A percentile compares a stretch with the other conserved stretches of the same genome.
phyloP scores from a whole-genome alignment of 2,888 invertebrate species.

The Drosophila hamatofila region DNA sequence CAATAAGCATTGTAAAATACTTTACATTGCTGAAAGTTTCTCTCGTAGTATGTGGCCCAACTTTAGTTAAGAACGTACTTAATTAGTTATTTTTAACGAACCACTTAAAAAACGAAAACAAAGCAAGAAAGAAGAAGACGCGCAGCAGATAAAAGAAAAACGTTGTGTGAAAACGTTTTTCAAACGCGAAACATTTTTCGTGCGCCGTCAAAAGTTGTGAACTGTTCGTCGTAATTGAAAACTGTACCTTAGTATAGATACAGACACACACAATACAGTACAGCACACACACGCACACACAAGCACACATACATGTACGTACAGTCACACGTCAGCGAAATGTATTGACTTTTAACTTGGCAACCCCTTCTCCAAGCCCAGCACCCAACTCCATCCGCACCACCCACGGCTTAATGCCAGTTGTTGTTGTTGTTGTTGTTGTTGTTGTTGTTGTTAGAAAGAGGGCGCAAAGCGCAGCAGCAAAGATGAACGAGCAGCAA shows the following conservation, averaged over 20 bases:
- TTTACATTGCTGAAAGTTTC: not conserved
- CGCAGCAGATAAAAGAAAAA: constrained; percentile 5
- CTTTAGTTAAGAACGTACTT: not conserved
- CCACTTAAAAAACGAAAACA: constrained; percentile 5
- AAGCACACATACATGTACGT: constrained; percentile 4
- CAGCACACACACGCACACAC: constrained; percentile 26
- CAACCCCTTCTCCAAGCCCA: constrained; percentile 46
- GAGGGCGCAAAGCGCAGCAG: constrained; percentile 47
- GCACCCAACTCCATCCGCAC: constrained; percentile 13
- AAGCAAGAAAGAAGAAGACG: constrained; percentile 9
- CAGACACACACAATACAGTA: constrained; percentile 30
- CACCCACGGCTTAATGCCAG: constrained; percentile 47
- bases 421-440: constrained; percentile 22
- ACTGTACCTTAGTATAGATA: constrained; percentile 68
- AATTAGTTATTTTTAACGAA: constrained; percentile 22
- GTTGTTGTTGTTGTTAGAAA: constrained; percentile 22
- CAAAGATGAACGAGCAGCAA: constrained; percentile 52
- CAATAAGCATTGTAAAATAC: not conserved
- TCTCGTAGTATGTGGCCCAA: not conserved
- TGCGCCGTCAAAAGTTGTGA: constrained; percentile 72
- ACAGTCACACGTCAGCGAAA: constrained; percentile 69
- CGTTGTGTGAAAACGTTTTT: constrained; percentile 30
- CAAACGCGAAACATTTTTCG: constrained; percentile 45
- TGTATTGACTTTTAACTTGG: constrained; percentile 77
- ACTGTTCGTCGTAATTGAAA: constrained; percentile 73